These are phyloP conservation scores for Alfaro cultratus DNA, from an alignment of 2,797 vertebrate genomes.

Conservation along the genomic window DNA sequence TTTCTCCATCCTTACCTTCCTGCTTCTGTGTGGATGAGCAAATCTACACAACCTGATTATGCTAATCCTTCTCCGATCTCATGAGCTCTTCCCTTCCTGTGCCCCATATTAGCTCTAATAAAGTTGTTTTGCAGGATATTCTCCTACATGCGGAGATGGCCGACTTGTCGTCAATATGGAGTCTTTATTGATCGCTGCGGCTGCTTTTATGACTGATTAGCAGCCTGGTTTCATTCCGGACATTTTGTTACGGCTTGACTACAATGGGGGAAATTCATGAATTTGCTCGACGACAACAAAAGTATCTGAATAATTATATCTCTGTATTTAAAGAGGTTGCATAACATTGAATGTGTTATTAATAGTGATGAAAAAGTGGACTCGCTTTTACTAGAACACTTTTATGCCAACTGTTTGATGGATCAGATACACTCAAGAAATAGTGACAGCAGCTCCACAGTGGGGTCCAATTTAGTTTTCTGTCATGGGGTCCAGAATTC, in stretches of 20 bases:
- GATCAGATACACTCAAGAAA: background rate
- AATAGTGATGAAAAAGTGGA: background rate
- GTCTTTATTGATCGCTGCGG: background rate
- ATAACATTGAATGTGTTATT: background rate
- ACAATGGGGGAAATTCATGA: background rate
- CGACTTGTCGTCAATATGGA: background rate
- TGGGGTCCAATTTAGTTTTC: too few species aligned
- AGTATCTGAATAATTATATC: background rate
- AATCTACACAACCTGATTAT: background rate
- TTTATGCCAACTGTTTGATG: background rate
- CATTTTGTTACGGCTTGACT: background rate
- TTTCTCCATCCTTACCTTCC: background rate
- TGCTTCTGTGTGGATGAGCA: background rate
- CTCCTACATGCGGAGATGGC: background rate
- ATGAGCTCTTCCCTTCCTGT: constrained; percentile 40
- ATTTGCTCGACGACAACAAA: background rate
- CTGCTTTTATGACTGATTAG: background rate
- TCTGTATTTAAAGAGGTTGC: background rate
- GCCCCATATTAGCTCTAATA: constrained; percentile 31
- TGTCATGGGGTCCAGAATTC: too few species aligned
- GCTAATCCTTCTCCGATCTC: background rate
- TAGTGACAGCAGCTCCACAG: background rate
- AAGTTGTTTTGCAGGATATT: constrained; percentile 21
- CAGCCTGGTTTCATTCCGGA: background rate
- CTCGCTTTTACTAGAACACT: background rate